Evolutionary conservation across 2,113 vertebrate species (phyloP), one percentile per base, ranked within the genome.

Genomic region (Sitta europaea): DNA sequence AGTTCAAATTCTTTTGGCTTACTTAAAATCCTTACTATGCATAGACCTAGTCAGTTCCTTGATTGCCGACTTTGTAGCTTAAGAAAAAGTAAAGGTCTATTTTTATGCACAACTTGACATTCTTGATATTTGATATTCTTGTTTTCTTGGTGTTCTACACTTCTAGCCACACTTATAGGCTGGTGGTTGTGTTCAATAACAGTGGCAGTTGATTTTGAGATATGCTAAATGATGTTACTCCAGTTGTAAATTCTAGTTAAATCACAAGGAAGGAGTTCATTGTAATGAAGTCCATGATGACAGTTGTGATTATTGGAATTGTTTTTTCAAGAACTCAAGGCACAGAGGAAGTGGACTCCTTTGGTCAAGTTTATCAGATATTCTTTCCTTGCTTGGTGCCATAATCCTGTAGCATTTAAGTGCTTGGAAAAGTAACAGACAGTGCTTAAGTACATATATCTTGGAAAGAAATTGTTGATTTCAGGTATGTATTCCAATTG

Each of bases 11-110:
- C 35, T 90, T 93, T 58, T 63, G 59, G 22, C 40, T 27, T 76
- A 76, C 63, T 86, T 82, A 43, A 94, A 90, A 76, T 83, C 67
- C 29, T 36, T 92, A 93, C 93, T 96, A 96, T 96, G 94, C 92
- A 96, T 62, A 92, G 65, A 86, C 33, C 67, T 70, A 25, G 55
- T 83, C 50, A 80, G 71, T 92, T 95, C 63, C 31, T 77, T 63
- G 48, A 84, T 74, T 95, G 65, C n/a, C 75, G 90, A 67, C 63
- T 88, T 94, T 51, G 83, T 94, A 93, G 58, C 36, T 57, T 63
- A 88, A 87, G 42, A 79, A 82, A 55, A 74, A 77, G 42, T 25
- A 58, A 92, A 92, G 67, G 58, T 92, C 88, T 94, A 4, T 86
- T 94, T 94, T 96, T 92, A 83, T 94, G 68, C 57, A 72, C 40